Evolutionary conservation across 2,797 vertebrate genomes (phyloP), one percentile per base, ranked within the genome.

Genomic region (Cynodonichthys magdalenae): DNA sequence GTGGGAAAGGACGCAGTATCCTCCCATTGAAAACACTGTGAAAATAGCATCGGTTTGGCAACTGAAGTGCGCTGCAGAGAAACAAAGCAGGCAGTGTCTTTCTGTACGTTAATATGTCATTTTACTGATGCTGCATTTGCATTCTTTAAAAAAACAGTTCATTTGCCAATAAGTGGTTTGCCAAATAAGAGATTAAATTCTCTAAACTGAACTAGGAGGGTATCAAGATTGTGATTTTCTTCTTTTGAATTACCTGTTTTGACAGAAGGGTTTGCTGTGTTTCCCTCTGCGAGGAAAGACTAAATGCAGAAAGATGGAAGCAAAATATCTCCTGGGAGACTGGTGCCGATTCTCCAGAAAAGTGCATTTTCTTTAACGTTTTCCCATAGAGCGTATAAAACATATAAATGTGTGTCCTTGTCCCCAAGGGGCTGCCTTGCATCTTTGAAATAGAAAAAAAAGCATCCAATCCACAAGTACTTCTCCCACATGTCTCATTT

Each of bases 11-110:
- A 82, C 28, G 48, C 82, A 68, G 63, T 52, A 78, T 81, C 79
- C 76, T 84, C 80, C 61, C 81, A 74, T 87, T 87, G 72, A 88
- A 80, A 81, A 86, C 67, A 73, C 58, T 59, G 68, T 81, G 46
- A 66, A 89, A 90, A 90, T 80, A 88, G 86, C 83, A 82, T 66
- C 63, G 52, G 75, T 81, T 87, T 84, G 77, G 87, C 76, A 78
- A 77, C 65, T 53, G 57, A 62, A 59, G 60, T 71, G 44, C 71
- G 67, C 72, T 77, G 78, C 78, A 74, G 79, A 66, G 63, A 53
- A 82, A 66, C 6, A 76, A 62, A 75, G 57, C 69, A 69, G 63
- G n/a, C 34, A 50, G 51, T n/a, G 39, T 69, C 57, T 68, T 65
- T 70, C 72, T 42, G 47, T 59, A 17, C 45, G 51, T 69, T 59